Evolutionary conservation across 2,797 vertebrate genomes (phyloP), one percentile per base, ranked within the genome.

Genomic region (Pygocentrus nattereri): DNA sequence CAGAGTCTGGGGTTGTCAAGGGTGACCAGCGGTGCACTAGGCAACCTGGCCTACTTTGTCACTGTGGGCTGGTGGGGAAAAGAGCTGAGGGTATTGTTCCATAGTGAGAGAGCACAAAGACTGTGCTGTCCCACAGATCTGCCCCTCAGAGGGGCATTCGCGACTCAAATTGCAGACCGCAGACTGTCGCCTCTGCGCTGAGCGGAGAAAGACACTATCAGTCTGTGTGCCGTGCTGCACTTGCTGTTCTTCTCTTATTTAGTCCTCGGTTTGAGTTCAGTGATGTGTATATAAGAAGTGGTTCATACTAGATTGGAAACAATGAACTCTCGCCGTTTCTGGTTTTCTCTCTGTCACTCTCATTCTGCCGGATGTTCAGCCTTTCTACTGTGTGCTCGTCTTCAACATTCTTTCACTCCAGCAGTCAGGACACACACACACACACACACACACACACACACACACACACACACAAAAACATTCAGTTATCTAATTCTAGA

Each of bases 1-100:
- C 52, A 62, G 73, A 79, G 71, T 74, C 58, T 70, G 44, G 81
- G 81, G 91, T 91, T 91, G 90, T 87, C 84, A 85, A 71, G 87
- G 87, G 87, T 84, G 84, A 90, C 86, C 25, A 58, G 75, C 84
- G 59, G 34, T 73, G 86, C 84, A 82, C 87, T 88, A 77, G 79
- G 81, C 87, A 86, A 85, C 87, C 83, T 81, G 82, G 76, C 78
- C 83, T 84, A 88, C 80, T 84, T 85, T 54, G 72, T 67, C 41
- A 68, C 71, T 65, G 47, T 75, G 82, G 73, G 82, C 68, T 71
- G 79, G 84, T 75, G 64, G 68, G 34, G 50, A 34, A 80, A 76
- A 61, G 64, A 31, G 64, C 69, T 3, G 79, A 68, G 84, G 72
- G 76, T 80, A 85, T 87, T 87, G 84, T 82, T 85, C 62, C 72